Conservation (phyloP, 2,797 vertebrate species). For the Tolypeutes matacus region DNA sequence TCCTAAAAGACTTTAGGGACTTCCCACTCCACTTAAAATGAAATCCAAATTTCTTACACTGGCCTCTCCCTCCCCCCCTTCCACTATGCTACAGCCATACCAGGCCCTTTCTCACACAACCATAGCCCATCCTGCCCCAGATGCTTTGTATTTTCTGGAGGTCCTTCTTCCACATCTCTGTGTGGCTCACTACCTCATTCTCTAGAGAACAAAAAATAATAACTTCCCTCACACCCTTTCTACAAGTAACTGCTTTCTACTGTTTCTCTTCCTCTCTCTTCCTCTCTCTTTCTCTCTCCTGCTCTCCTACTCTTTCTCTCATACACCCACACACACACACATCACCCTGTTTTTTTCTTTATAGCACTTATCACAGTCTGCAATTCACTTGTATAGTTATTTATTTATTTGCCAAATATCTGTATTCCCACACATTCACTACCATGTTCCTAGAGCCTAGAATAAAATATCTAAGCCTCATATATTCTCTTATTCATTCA, state of each 20-base stretch:
- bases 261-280: not conserved
- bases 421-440: not conserved
- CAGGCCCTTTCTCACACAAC: not conserved
- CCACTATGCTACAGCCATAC: not conserved
- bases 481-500: not conserved
- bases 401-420: not conserved
- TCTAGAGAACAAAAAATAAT: not conserved
- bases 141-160: not conserved
- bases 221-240: not conserved
- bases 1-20: not conserved
- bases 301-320: no score
- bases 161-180: not conserved
- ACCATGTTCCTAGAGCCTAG: not conserved
- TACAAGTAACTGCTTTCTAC: not conserved
- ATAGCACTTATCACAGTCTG: not conserved
- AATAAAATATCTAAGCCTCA: not conserved
- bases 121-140: not conserved
- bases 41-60: not conserved
- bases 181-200: not conserved
- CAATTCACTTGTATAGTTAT: not conserved
- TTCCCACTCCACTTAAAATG: not conserved
- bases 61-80: not conserved
- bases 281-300: no score
- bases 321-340: not conserved
- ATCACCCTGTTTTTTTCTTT: not conserved